Base-by-base conservation (phyloP, 2,888 invertebrate species). In the Muschampia plurimacula region DNA sequence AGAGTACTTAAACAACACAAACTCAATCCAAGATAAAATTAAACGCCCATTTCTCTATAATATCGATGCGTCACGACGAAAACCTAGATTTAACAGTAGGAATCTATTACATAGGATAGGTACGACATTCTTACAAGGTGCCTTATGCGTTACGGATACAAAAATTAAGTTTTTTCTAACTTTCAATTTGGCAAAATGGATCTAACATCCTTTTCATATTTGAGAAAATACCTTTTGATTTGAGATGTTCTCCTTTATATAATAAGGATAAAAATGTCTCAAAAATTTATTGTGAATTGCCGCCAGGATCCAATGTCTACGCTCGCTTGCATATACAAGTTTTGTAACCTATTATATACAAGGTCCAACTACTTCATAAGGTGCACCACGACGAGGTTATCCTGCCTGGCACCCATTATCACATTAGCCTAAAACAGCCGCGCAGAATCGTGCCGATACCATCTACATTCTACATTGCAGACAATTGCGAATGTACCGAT, bases 391-490 rank as follows among this genome's bases (percentile, higher is more conserved):
- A 57, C 28, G 28, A 59, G 28, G 32, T 32, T 59, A 32, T 12
- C 12, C 8, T 44, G 3, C 44, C 8, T 59, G 32, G 28, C 6
- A 32, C 32, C 28, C 57, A 32, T 59, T 32, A 32, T 32, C 32
- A 59, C 28, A 32, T 32, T 59, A 59, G 39, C n/a, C 62, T 62
- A 32, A 62, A 62, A 62, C 41, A 39, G 36, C 32, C 10, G 39
- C 39, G 62, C 41, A 41, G 32, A 9, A 62, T 62, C 62, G 62
- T 36, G 32, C 59, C 59, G 59, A 59, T 59, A 32, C 28, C 59
- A 59, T 59, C 59, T 28, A 59, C 55, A 36, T 9, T 55, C 32
- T 59, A 13, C 32, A 32, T 55, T 55, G 22, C 5, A 13, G 13
- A 59, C 59, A 36, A 59, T 36, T 32, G 59, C 10, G 13, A 59